phyloP scores from a whole-genome alignment of 2,888 invertebrate species.

The Nomada ferruginata region DNA sequence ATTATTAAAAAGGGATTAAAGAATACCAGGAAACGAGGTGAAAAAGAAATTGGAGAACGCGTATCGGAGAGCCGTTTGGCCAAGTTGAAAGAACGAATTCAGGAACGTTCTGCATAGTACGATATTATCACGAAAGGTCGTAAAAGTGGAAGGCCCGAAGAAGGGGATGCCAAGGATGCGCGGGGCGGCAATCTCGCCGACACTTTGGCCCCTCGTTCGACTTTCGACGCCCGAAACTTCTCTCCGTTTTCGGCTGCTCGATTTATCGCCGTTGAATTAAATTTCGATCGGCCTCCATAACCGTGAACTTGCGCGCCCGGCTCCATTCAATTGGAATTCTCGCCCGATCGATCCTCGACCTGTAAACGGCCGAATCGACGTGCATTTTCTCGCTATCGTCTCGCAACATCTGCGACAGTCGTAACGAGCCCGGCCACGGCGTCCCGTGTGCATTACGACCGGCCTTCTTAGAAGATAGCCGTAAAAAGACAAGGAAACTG shows the following conservation, averaged over 20 bases:
- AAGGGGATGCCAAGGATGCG: background rate
- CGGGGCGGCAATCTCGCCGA: background rate
- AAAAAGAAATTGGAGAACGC: no score
- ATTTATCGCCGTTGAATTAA: conserved; percentile 34
- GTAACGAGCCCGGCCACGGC: conserved; percentile 10
- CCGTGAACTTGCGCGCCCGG: conserved; percentile 34
- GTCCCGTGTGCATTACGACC: conserved; percentile 1
- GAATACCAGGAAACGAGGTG: no score
- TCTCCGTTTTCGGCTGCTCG: conserved; percentile 28
- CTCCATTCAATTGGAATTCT: conserved; percentile 40
- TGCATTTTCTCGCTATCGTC: conserved; percentile 7
- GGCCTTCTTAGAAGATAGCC: conserved; percentile 48
- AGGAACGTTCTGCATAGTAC: no score
- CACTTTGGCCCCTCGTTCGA: background rate
- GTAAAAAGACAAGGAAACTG: conserved; percentile 55
- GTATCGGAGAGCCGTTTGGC: no score
- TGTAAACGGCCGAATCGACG: background rate
- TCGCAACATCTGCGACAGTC: conserved; percentile 24
- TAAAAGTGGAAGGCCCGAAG: background rate
- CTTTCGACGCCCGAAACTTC: background rate
- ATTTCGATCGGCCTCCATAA: conserved; percentile 37
- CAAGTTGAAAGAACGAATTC: no score
- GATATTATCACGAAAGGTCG: background rate
- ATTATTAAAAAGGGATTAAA: no score
- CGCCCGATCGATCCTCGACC: conserved; percentile 16